phyloP scores from a whole-genome alignment of 2,797 vertebrate genomes.

The Mus minutoides region DNA sequence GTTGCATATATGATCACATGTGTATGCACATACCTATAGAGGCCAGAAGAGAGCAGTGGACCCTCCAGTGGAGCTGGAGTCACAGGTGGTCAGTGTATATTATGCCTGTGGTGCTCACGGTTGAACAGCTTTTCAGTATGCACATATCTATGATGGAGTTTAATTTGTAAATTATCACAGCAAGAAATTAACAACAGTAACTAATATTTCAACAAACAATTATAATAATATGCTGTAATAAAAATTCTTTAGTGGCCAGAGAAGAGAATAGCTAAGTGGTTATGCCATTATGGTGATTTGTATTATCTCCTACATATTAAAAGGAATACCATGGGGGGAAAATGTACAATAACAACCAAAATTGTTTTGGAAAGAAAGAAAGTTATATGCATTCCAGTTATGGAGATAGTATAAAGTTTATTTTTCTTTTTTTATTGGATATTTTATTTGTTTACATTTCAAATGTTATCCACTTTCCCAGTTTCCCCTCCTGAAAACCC shows the following conservation, averaged over 20 bases:
- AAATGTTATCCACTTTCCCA: too few relatives aligned
- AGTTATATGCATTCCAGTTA: background rate
- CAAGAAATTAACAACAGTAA: background rate
- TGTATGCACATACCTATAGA: background rate
- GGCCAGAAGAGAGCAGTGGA: background rate
- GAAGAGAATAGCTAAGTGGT: background rate
- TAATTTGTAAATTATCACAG: background rate
- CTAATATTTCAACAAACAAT: background rate
- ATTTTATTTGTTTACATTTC: too few relatives aligned
- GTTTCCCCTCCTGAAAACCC: too few relatives aligned
- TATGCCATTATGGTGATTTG: background rate
- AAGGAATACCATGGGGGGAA: background rate
- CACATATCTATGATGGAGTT: background rate
- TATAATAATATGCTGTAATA: background rate
- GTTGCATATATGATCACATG: background rate
- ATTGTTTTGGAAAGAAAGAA: background rate
- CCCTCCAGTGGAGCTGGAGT: background rate
- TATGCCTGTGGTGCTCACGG: background rate
- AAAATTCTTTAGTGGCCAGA: background rate
- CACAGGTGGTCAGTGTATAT: background rate
- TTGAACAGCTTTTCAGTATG: background rate
- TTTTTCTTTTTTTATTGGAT: too few relatives aligned
- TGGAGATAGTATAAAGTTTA: too few relatives aligned
- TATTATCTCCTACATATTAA: background rate
- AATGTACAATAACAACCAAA: background rate